A percentile compares a stretch with the other conserved stretches of the same genome.
These are phyloP conservation scores for Cottoperca gobio DNA, from an alignment of 2,797 vertebrate genomes.

Conservation along the genomic window DNA sequence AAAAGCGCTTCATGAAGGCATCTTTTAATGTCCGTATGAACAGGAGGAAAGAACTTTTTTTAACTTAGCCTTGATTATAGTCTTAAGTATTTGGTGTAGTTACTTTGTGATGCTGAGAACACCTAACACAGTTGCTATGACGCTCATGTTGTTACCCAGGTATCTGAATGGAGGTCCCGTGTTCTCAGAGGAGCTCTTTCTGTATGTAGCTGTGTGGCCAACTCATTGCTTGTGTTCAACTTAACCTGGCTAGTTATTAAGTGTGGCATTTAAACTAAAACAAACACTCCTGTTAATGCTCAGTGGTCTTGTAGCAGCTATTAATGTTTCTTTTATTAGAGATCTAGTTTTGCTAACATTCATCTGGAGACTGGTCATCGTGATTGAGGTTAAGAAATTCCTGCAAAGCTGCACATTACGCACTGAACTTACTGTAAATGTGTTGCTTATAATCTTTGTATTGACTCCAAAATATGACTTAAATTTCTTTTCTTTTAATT, in stretches of 20 bases:
- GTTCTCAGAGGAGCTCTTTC: conserved; percentile 44
- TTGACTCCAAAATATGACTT: neutral
- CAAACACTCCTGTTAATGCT: neutral
- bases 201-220: conserved; percentile 66
- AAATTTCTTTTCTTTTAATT: no score
- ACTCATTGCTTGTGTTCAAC: conserved; percentile 15
- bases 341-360: neutral
- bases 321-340: neutral
- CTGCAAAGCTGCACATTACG: neutral
- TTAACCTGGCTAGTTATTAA: neutral
- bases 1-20: neutral
- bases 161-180: conserved; percentile 43
- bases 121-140: conserved; percentile 2
- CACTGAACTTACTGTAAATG: neutral
- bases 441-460: neutral
- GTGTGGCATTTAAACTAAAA: conserved; percentile 3
- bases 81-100: neutral
- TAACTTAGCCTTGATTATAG: neutral
- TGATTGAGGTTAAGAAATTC: neutral
- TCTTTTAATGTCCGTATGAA: neutral
- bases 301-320: neutral
- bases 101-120: neutral
- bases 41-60: neutral
- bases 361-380: neutral
- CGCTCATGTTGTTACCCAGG: conserved; percentile 52